A percentile compares a stretch with the other conserved stretches of the same genome.
These are phyloP conservation scores for Ctenicera cuprea DNA, from an alignment of 2,888 invertebrate genomes.

Conservation along the genomic window DNA sequence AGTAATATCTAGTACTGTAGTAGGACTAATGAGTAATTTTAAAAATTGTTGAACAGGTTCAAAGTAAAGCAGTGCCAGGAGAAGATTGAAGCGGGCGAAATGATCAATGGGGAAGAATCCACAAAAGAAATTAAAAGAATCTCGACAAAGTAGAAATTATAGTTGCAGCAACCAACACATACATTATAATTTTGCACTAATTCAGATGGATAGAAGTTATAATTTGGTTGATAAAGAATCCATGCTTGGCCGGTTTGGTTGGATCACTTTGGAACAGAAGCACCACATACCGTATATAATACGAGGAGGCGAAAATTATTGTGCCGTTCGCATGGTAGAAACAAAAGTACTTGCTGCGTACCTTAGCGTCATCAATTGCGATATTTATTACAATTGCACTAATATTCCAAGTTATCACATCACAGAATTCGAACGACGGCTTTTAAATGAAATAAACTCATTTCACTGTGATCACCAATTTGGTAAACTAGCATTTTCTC, in stretches of 20 bases:
- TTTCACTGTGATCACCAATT: conserved; percentile 87
- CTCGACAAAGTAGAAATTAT: background rate
- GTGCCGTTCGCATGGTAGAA: conserved; percentile 34
- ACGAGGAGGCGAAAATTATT: conserved; percentile 30
- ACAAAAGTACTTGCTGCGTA: background rate
- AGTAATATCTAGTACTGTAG: too few species aligned
- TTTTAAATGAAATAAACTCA: conserved; percentile 36
- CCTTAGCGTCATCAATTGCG: background rate
- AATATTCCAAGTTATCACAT: conserved; percentile 5
- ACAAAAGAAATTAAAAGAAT: too few species aligned
- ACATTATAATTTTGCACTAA: background rate
- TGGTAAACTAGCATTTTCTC: conserved; percentile 90
- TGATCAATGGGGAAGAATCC: too few species aligned
- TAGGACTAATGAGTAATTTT: too few species aligned
- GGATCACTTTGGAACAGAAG: conserved; percentile 16
- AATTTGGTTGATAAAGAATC: conserved; percentile 6
- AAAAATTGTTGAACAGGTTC: too few species aligned
- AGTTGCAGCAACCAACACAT: background rate
- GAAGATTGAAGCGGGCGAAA: too few species aligned
- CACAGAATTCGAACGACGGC: conserved; percentile 11
- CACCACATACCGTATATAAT: conserved; percentile 22
- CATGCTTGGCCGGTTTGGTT: conserved; percentile 27
- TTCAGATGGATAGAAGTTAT: background rate
- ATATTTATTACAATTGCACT: conserved; percentile 20
- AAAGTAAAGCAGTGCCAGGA: too few species aligned